A percentile compares a stretch with the other conserved stretches of the same genome.
Conservation (phyloP, 30 jellyfish, hydroid and myxozoan genomes). For the Calvadosia cruxmelitensis region DNA sequence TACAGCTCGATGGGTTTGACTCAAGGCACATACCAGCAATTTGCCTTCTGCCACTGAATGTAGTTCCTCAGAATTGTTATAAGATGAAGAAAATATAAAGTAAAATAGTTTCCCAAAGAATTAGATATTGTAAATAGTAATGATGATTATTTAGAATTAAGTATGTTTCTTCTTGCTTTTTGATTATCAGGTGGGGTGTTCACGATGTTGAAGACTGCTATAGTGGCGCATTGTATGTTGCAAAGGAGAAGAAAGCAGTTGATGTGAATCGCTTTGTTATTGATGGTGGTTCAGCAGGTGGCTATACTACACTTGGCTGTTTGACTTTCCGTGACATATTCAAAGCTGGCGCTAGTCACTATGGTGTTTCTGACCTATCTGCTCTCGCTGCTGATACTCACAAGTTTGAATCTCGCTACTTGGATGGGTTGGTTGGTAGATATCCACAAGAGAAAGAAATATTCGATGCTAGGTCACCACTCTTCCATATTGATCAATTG, state of each 20-base stretch:
- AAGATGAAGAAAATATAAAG: no score
- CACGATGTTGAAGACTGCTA: conserved; percentile 70
- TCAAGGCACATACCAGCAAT: no score
- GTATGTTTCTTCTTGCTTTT: no score
- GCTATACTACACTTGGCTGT: conserved; percentile 60
- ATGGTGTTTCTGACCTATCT: conserved; percentile 54
- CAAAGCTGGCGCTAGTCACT: conserved; percentile 78
- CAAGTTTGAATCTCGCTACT: conserved; percentile 65
- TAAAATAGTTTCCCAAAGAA: no score
- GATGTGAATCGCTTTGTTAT: conserved; percentile 45
- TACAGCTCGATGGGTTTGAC: no score
- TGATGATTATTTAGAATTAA: no score
- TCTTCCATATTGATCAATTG: conserved; percentile 39
- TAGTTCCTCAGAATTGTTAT: no score
- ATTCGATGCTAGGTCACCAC: conserved; percentile 63
- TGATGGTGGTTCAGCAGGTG: conserved; percentile 92
- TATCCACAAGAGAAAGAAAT: conserved; percentile 39
- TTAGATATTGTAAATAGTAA: no score
- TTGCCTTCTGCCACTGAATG: no score
- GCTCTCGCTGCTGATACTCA: conserved; percentile 51
- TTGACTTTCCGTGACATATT: conserved; percentile 53
- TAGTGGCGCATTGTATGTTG: conserved; percentile 58
- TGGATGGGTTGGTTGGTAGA: conserved; percentile 42
- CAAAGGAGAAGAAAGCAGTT: conserved; percentile 43
- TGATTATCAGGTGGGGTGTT: conserved; percentile 65